Base-by-base conservation (phyloP, 1,140 invertebrate genomes). In the Drosophila prosaltans region DNA sequence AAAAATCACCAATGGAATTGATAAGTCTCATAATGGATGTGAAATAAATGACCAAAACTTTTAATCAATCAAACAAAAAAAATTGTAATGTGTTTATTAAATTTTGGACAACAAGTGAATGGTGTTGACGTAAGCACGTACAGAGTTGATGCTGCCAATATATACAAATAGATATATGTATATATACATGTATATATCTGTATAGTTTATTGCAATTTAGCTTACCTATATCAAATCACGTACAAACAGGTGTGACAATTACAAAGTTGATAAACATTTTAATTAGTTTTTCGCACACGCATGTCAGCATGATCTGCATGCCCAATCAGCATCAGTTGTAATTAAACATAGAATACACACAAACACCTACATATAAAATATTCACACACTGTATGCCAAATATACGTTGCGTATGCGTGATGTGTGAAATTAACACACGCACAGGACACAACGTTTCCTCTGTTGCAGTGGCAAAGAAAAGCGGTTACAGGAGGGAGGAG, bases 191-290 rank as follows among this genome's bases (percentile, higher is more conserved):
- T 41, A 9, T 40, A 3, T 40, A 11, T 9, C 9, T 40, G 39
- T 40, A 7, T 36, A 36, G 32, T 36, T 36, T 36, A 51, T 51
- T 51, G 16, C 24, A 16, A 51, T 24, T 51, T 21, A 3, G 21
- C 45, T 51, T 8, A 51, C 16, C 45, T 51, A 24, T 43, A 43
- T 28, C 43, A 48, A 70, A 62, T 76, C 75, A 82, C 80, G 72
- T 70, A 32, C 48, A 55, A 40, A 21, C 62, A 76, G 71, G 83
- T 80, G 74, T 72, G 71, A 78, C 75, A 84, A 88, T 84, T 81
- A 72, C 67, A 89, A 78, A 88, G 84, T 89, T 81, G 71, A 89
- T 89, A 89, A 88, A 84, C 84, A 88, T 84, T 88, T 89, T 88
- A 89, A 88, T 88, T 88, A 88, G 83, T 80, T 89, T 36, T 80